Base-by-base conservation (phyloP, 2,113 vertebrate genomes). In the Mormoops blainvillei region DNA sequence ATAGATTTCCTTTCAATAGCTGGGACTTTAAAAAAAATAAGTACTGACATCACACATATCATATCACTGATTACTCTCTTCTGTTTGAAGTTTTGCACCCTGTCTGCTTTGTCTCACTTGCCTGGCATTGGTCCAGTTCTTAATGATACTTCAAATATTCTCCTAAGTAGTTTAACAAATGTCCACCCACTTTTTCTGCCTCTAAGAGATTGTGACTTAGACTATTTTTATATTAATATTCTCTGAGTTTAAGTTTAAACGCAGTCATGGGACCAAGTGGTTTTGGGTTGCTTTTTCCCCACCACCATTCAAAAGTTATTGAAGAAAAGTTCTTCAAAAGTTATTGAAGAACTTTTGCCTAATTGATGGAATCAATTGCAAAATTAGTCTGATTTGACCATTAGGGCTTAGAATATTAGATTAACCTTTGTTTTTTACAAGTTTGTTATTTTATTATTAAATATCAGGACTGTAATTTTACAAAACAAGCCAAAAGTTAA, bases 151-250 rank as follows among this genome's bases (percentile, higher is more conserved):
- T 95, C 94, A 73, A 87, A 97, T 94, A 92, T 73, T 94, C 89
- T 81, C 93, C 88, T 93, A 97, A 98, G 92, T 82, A 93, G 54
- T 95, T 97, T 95, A 94, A 96, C 96, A 96, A 95, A 95, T 94
- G 95, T 93, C 3, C 28, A n/a, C 67, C 80, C 70, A 38, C 50
- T 96, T 87, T 93, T 83, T 67, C 73, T 89, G 31, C 43, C 36
- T 56, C 54, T 82, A 71, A 94, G 56, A 71, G 89, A 94, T 18
- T 89, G 22, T 86, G 86, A 96, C 56, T 89, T 93, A 78, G 68
- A 94, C 86, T 85, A 24, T 89, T 96, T 68, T 80, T 76, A 84
- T 97, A 94, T 84, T 95, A 96, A 94, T 90, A 80, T 89, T 97
- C n/a, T 89, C 45, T 31, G 3, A 93, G 50, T 76, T 91, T n/a